phyloP scores from a whole-genome alignment of 2,888 invertebrate genomes.

The Minunthozetes semirufus region DNA sequence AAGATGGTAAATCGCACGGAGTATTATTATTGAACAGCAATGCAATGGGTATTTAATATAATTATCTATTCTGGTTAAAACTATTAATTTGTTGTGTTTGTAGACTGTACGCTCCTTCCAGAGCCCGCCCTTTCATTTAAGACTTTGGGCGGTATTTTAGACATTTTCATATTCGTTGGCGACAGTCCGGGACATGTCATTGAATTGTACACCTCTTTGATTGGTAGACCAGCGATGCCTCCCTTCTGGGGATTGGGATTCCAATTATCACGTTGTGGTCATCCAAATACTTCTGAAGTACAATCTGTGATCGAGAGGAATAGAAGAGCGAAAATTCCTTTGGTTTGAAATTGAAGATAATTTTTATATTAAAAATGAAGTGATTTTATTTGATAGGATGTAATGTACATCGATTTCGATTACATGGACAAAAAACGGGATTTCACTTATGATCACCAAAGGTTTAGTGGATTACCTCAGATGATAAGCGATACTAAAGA shows the following conservation, averaged over 20 bases:
- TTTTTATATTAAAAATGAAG: no score
- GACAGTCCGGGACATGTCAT: slow-evolving; percentile 58
- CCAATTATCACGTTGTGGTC: slow-evolving; percentile 65
- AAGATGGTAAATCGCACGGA: slow-evolving; percentile 55
- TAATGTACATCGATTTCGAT: slow-evolving; percentile 76
- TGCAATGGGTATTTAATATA: slow-evolving; percentile 60
- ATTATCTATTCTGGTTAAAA: no score
- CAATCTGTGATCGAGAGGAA: slow-evolving; percentile 61
- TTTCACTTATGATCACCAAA: slow-evolving; percentile 63
- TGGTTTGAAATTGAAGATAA: slow-evolving; percentile 58
- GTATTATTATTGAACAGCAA: slow-evolving; percentile 75
- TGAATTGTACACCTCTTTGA: slow-evolving; percentile 56
- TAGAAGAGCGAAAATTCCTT: slow-evolving; percentile 66
- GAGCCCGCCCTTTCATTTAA: slow-evolving; percentile 73
- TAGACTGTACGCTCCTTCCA: slow-evolving; percentile 60
- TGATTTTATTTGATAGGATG: slow-evolving; percentile 40
- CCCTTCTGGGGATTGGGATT: slow-evolving; percentile 84
- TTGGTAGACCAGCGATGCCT: slow-evolving; percentile 71
- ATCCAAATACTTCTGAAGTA: slow-evolving; percentile 60
- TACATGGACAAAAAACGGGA: slow-evolving; percentile 72
- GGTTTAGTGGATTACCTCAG: slow-evolving; percentile 59
- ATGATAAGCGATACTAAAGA: slow-evolving; percentile 53
- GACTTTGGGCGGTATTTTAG: slow-evolving; percentile 70
- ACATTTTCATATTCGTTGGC: slow-evolving; percentile 70
- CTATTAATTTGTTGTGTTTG: not conserved